phyloP scores from a whole-genome alignment of 2,888 invertebrate genomes.

The Lasioglossum morio region DNA sequence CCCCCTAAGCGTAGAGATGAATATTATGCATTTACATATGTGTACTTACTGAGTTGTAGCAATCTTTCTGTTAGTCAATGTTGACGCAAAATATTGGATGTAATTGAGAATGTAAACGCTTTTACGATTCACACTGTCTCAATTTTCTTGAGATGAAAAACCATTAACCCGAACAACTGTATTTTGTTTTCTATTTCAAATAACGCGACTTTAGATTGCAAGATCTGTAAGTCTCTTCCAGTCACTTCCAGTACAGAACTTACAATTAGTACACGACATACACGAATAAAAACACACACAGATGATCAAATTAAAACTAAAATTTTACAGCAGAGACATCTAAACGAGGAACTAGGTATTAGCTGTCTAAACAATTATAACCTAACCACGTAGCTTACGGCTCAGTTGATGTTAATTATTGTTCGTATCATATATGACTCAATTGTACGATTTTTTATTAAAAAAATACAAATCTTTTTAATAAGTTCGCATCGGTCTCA shows the following conservation, averaged over 20 bases:
- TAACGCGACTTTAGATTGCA: no score
- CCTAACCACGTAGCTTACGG: neutral
- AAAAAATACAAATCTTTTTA: neutral
- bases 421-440: neutral
- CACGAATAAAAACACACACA: no score
- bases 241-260: no score
- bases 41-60: neutral
- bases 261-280: no score
- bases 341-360: neutral
- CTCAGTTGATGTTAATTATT: neutral
- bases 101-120: neutral
- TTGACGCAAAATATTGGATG: neutral
- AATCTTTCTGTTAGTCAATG: neutral
- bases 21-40: neutral
- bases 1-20: neutral
- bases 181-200: no score
- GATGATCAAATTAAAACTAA: neutral
- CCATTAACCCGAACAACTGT: no score
- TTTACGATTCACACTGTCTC: neutral
- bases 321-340: conserved; percentile 35
- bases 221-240: no score
- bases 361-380: neutral
- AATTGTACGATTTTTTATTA: neutral
- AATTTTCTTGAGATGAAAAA: no score
- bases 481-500: neutral